Evolutionary conservation across 2,888 invertebrate genomes (phyloP).

Genomic region (Tenthredo notha): DNA sequence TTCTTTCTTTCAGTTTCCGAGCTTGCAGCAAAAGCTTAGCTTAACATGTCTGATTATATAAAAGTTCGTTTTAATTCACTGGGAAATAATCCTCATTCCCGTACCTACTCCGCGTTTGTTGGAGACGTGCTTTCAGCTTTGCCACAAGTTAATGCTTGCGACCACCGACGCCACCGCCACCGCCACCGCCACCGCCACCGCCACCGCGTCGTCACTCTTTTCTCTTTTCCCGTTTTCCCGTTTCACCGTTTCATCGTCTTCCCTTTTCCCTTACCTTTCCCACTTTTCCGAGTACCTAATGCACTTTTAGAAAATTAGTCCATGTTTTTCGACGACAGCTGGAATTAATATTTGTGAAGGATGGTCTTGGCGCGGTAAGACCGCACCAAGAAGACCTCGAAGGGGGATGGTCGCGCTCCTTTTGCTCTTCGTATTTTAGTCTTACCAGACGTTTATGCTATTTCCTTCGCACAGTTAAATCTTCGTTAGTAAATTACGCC

Average conservation of each 20-base stretch:
- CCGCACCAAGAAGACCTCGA: background rate
- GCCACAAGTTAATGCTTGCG: conserved; percentile 45
- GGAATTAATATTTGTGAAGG: conserved; percentile 50
- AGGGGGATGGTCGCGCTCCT: background rate
- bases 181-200: conserved; percentile 26
- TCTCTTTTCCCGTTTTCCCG: conserved; percentile 31
- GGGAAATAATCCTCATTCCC: conserved; percentile 36
- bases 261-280: background rate
- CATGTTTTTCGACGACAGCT: conserved; percentile 65
- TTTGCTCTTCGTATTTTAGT: background rate
- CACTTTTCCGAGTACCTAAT: conserved; percentile 60
- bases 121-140: conserved; percentile 33
- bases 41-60: conserved; percentile 46
- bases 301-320: conserved; percentile 72
- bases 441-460: background rate
- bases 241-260: background rate
- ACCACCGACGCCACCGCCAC: conserved; percentile 57
- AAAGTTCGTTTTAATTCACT: conserved; percentile 46
- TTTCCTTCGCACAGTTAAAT: conserved; percentile 31
- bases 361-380: conserved; percentile 35
- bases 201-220: conserved; percentile 48
- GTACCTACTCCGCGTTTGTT: conserved; percentile 3
- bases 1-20: background rate
- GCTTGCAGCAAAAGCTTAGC: conserved; percentile 20
- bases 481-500: conserved; percentile 22